Percentiles rank a stretch among this genome's conserved stretches.
Evolutionary conservation across 2,797 vertebrate genomes (phyloP).

Genomic region (Gobio occitaniae): DNA sequence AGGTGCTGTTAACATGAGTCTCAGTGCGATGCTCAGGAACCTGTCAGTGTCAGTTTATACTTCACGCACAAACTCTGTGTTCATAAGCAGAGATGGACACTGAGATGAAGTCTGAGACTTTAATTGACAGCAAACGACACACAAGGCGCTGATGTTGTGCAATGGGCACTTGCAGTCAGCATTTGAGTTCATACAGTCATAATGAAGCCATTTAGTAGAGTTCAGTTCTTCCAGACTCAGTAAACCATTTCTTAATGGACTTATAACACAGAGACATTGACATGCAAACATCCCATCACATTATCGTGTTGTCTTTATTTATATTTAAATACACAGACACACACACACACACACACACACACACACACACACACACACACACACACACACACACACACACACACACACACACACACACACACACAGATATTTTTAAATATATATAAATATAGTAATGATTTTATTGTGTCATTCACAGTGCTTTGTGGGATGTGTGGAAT

Average conservation of each 20-base stretch:
- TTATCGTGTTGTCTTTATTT: neutral
- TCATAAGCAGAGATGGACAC: conserved; percentile 12
- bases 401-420: too few relatives aligned
- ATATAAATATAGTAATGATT: too few relatives aligned
- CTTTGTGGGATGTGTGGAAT: neutral
- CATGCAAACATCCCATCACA: neutral
- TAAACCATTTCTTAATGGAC: neutral
- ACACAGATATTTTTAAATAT: too few relatives aligned
- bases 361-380: too few relatives aligned
- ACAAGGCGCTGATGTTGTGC: neutral
- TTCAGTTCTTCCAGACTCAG: neutral
- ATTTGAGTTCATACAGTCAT: neutral
- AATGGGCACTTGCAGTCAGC: too few relatives aligned
- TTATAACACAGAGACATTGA: neutral
- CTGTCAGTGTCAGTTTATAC: conserved; percentile 61
- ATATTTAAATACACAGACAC: too few relatives aligned
- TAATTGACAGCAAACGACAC: neutral
- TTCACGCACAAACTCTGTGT: neutral
- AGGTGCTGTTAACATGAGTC: conserved; percentile 57
- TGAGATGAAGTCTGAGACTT: neutral
- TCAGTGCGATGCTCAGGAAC: conserved; percentile 56
- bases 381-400: too few relatives aligned
- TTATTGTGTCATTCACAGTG: too few relatives aligned
- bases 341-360: too few relatives aligned
- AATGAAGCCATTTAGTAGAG: neutral